Evolutionary conservation across 2,113 vertebrate genomes (phyloP).

Genomic region (Gallinago paraguaiae): DNA sequence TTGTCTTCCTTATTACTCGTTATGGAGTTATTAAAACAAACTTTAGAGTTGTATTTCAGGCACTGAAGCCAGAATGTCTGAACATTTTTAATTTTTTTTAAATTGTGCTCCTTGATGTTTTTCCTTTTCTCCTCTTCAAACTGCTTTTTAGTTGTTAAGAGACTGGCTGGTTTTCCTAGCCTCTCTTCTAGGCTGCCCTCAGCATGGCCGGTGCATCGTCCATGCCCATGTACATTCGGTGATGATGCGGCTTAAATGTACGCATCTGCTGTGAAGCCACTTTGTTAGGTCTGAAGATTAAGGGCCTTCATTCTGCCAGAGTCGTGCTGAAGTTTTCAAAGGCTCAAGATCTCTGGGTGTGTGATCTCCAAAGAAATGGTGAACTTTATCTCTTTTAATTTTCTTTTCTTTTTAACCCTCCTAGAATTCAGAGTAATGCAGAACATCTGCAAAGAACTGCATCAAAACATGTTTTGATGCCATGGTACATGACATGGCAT

Average conservation of each 20-base stretch:
- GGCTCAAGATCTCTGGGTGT: not conserved
- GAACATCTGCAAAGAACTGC: not conserved
- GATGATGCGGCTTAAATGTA: not conserved
- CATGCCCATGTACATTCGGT: not conserved
- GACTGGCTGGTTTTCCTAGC: not conserved
- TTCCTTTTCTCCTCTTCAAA: not conserved
- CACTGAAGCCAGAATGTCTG: slow-evolving; percentile 35
- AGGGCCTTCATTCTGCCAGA: not conserved
- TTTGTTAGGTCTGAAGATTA: not conserved
- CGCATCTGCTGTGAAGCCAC: not conserved
- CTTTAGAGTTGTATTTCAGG: slow-evolving; percentile 16
- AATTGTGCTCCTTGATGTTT: not conserved
- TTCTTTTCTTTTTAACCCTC: not conserved
- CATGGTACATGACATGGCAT: not conserved
- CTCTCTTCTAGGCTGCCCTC: not conserved
- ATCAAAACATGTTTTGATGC: not conserved
- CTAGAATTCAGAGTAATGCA: not conserved
- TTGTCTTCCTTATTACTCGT: not conserved
- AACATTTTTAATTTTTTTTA: not conserved
- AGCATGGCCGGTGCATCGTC: not conserved
- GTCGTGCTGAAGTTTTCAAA: not conserved
- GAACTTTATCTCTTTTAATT: not conserved
- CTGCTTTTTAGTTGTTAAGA: not conserved
- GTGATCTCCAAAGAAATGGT: not conserved
- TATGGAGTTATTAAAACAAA: slow-evolving; percentile 22